These are phyloP conservation scores for Meta bourneti DNA, from an alignment of 2,888 invertebrate species.

Conservation along the genomic window DNA sequence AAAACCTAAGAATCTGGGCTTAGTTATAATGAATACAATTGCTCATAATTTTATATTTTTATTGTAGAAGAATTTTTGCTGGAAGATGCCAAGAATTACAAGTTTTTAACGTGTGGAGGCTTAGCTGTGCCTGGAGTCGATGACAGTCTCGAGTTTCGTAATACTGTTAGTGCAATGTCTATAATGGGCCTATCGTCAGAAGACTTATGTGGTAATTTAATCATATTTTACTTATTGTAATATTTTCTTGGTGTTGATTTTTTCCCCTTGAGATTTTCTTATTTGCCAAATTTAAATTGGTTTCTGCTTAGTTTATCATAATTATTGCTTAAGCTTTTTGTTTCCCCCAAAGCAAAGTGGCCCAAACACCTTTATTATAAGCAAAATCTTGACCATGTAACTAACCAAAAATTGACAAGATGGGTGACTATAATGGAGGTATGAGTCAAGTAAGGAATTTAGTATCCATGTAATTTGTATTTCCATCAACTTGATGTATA, in stretches of 20 bases:
- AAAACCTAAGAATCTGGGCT: too few relatives aligned
- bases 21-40: neutral
- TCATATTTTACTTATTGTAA: neutral
- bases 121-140: slow-evolving; percentile 96
- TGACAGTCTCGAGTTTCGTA: slow-evolving; percentile 94
- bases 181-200: slow-evolving; percentile 99
- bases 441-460: too few relatives aligned
- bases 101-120: slow-evolving; percentile 92
- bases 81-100: slow-evolving; percentile 96
- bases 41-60: slow-evolving; percentile 60
- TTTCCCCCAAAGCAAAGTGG: too few relatives aligned
- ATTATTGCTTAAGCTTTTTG: too few relatives aligned
- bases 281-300: neutral
- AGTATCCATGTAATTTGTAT: too few relatives aligned
- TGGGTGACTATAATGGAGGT: too few relatives aligned
- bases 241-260: too few relatives aligned
- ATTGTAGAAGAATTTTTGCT: slow-evolving; percentile 91
- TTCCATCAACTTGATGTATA: too few relatives aligned
- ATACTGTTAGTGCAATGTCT: slow-evolving; percentile 97
- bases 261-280: neutral
- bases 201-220: slow-evolving; percentile 87
- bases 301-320: too few relatives aligned
- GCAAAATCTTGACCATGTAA: too few relatives aligned
- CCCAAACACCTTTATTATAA: too few relatives aligned
- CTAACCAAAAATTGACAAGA: too few relatives aligned